Conservation (phyloP, 2,797 vertebrate genomes). For the Tenualosa thibaudeaui region DNA sequence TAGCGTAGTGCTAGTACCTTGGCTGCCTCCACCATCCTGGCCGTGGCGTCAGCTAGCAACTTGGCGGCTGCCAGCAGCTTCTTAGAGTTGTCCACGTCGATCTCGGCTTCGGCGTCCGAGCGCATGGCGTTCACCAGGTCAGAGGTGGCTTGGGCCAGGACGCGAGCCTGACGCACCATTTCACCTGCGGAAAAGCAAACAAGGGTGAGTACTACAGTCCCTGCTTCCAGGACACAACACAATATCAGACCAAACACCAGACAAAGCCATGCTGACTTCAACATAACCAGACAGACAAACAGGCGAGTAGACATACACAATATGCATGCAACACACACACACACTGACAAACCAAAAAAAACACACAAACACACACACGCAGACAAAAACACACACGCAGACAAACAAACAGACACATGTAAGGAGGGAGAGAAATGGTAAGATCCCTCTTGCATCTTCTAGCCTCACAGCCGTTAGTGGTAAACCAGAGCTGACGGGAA, state of each 20-base stretch:
- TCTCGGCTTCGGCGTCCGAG: conserved; percentile 94
- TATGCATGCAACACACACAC: background rate
- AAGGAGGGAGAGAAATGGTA: background rate
- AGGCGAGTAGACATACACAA: background rate
- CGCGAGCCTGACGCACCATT: conserved; percentile 97
- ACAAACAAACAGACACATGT: background rate
- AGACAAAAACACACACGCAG: background rate
- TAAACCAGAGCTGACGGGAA: background rate
- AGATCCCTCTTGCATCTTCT: background rate
- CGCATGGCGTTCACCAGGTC: conserved; percentile 98
- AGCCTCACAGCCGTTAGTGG: background rate
- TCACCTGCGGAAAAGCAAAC: conserved; percentile 78
- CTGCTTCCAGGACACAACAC: background rate
- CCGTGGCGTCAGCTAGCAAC: conserved; percentile 94
- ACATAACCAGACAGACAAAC: background rate
- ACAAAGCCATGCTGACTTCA: conserved; percentile 31
- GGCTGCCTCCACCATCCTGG: conserved; percentile 97
- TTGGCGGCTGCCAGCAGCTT: conserved; percentile 96
- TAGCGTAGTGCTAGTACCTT: conserved; percentile 72
- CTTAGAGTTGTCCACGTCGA: conserved; percentile 97
- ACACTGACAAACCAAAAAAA: background rate
- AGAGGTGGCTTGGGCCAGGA: conserved; percentile 94
- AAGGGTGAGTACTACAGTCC: background rate
- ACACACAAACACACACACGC: background rate
- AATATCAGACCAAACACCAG: background rate